Conservation (phyloP, 2,888 invertebrate species). For the Pollenia griseotomentosa region DNA sequence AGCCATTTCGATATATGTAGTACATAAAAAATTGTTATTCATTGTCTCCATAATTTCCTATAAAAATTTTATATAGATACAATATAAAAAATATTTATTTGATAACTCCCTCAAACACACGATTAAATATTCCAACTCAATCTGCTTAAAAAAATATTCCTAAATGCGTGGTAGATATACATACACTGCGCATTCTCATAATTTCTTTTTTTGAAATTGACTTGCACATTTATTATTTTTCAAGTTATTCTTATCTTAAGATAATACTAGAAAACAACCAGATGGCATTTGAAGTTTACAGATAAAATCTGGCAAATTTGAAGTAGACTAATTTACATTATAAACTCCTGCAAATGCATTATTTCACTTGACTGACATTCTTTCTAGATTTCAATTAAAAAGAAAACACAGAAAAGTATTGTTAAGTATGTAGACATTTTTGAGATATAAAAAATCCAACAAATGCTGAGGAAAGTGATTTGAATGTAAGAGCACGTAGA, state of each 20-base stretch:
- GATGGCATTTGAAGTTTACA: constrained; percentile 31
- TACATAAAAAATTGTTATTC: no score
- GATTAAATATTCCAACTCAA: no score
- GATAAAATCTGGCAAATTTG: constrained; percentile 32
- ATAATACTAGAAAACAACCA: not conserved
- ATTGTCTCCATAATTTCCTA: no score
- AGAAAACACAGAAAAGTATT: not conserved
- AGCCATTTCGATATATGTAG: no score
- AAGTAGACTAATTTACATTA: constrained; percentile 7
- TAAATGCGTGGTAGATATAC: no score
- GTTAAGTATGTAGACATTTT: not conserved
- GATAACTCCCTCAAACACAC: no score
- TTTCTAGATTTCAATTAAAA: constrained; percentile 24
- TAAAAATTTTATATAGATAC: no score
- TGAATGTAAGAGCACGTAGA: constrained; percentile 25
- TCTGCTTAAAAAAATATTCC: no score
- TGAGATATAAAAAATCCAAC: not conserved
- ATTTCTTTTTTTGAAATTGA: no score
- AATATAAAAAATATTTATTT: no score
- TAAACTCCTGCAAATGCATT: constrained; percentile 51
- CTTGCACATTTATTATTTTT: constrained; percentile 7
- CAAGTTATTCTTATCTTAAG: constrained; percentile 14
- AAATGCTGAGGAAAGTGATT: not conserved
- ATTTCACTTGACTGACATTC: constrained; percentile 53
- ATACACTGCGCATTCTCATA: no score